Percentiles rank a stretch among this genome's conserved stretches.
Evolutionary conservation across 2,797 vertebrate genomes (phyloP).

Genomic region (Pelodytes ibericus): DNA sequence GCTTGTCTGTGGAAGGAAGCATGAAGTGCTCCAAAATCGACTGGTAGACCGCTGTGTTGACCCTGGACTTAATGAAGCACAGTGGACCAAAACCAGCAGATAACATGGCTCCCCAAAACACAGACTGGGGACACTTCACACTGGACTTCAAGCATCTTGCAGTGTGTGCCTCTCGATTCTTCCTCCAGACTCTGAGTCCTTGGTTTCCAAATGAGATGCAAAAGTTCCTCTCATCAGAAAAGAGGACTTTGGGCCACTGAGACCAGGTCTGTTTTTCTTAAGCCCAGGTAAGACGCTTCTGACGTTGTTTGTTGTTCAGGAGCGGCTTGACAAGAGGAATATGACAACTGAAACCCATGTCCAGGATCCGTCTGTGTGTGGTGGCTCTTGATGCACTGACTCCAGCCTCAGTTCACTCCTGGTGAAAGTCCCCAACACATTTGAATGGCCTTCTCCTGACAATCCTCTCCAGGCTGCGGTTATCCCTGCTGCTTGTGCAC

Average conservation of each 20-base stretch:
- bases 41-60: constrained; percentile 15
- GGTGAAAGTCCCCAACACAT: not conserved
- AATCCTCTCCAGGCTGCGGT: constrained; percentile 4
- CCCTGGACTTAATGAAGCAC: constrained; percentile 13
- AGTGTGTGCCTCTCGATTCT: constrained; percentile 10
- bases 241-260: not conserved
- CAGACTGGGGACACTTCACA: constrained; percentile 3
- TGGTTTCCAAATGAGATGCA: constrained; percentile 1
- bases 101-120: constrained; percentile 9
- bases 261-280: not conserved
- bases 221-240: not conserved
- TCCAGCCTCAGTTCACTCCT: constrained; percentile 1
- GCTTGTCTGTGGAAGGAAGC: constrained; percentile 13
- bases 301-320: not conserved
- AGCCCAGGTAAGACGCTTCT: not conserved
- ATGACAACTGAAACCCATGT: constrained; percentile 1
- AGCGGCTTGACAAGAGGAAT: not conserved
- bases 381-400: constrained; percentile 15
- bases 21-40: constrained; percentile 15
- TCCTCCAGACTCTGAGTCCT: constrained; percentile 10
- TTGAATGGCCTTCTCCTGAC: constrained; percentile 4
- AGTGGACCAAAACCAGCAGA: constrained; percentile 11
- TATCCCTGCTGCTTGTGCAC: not conserved
- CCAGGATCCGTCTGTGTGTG: not conserved
- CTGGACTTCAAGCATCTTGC: constrained; percentile 16